These are phyloP conservation scores for Lasaia peninsularis DNA, from an alignment of 1,140 invertebrate species.

Conservation along the genomic window DNA sequence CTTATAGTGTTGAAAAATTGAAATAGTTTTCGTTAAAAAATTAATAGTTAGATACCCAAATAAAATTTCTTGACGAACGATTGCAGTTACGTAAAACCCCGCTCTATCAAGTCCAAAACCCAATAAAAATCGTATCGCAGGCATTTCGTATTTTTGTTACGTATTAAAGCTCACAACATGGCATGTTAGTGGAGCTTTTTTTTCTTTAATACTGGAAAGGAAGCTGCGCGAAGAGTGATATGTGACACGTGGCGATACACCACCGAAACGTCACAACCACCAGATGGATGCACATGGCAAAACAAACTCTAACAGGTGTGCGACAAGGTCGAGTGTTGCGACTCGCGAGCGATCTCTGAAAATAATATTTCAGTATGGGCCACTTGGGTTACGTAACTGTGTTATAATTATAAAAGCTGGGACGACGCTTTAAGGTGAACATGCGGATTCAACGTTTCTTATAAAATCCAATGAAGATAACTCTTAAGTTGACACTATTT, in stretches of 20 bases:
- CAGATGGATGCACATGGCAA: constrained; percentile 28
- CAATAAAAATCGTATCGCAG: constrained; percentile 9
- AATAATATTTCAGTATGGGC: constrained; percentile 71
- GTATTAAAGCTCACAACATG: constrained; percentile 32
- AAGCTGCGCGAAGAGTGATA: constrained; percentile 68
- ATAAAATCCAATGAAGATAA: constrained; percentile 5
- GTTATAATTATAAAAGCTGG: constrained; percentile 70
- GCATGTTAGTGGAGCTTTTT: constrained; percentile 47
- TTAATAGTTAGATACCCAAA: no score
- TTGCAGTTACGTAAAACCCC: no score
- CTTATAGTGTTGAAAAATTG: no score
- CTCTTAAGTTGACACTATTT: neutral
- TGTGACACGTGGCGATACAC: constrained; percentile 59
- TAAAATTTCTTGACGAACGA: no score
- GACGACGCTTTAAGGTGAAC: constrained; percentile 51
- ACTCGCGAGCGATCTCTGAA: constrained; percentile 52
- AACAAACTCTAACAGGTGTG: constrained; percentile 43
- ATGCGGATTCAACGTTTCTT: constrained; percentile 25
- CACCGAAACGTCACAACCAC: constrained; percentile 40
- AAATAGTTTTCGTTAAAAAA: no score
- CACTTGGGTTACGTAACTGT: constrained; percentile 66
- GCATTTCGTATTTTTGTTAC: constrained; percentile 24
- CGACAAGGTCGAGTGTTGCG: constrained; percentile 40
- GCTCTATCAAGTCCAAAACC: neutral
- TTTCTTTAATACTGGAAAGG: constrained; percentile 67